Percentiles rank a stretch among this genome's conserved stretches.
Evolutionary conservation across 2,113 vertebrate genomes (phyloP).

Genomic region (Peromyscus polionotus): DNA sequence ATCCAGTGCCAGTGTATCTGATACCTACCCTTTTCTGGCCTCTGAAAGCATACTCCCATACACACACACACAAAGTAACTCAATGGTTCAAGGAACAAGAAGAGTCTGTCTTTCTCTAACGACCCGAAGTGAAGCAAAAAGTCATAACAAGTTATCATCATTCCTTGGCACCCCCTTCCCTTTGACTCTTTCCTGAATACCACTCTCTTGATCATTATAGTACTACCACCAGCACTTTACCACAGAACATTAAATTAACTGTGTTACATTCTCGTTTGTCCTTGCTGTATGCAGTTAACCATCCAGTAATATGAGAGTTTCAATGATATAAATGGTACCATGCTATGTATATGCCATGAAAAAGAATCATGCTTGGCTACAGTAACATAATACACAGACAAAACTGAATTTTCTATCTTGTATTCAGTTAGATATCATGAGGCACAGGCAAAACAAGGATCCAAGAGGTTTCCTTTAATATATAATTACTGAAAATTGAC

Average conservation of each 20-base stretch:
- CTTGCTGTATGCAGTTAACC: conserved; percentile 13
- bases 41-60: neutral
- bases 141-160: neutral
- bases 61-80: neutral
- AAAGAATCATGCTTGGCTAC: neutral
- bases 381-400: neutral
- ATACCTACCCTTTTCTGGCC: neutral
- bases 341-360: neutral
- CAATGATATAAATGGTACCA: neutral
- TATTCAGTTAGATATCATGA: conserved; percentile 15
- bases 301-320: neutral
- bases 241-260: neutral
- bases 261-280: neutral
- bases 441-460: neutral
- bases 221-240: neutral
- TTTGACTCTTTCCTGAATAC: neutral
- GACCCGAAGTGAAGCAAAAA: neutral
- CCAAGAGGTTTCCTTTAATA: conserved; percentile 24
- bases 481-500: neutral
- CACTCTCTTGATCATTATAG: neutral
- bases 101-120: neutral
- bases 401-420: conserved; percentile 3
- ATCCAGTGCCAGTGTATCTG: neutral
- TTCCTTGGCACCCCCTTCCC: neutral
- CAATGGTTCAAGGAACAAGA: neutral